phyloP scores from a whole-genome alignment of 2,797 vertebrate genomes.

The Myotis daubentonii region DNA sequence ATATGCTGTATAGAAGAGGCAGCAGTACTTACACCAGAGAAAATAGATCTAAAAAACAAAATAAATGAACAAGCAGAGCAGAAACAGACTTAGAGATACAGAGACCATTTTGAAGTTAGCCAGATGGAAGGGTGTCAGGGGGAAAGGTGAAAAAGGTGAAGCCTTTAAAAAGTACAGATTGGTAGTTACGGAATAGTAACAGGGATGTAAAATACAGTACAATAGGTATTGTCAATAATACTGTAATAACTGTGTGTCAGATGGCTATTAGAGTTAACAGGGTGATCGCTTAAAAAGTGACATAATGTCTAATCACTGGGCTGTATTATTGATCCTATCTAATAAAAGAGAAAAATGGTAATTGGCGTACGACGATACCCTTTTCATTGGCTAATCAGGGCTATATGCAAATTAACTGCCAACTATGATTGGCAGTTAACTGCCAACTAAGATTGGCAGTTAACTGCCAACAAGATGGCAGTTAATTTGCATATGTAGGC shows the following conservation, averaged over 20 bases:
- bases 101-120: not conserved
- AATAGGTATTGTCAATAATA: not conserved
- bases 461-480: too few species aligned
- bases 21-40: not conserved
- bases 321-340: not conserved
- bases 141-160: not conserved
- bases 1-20: not conserved
- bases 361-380: too few species aligned
- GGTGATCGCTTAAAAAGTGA: not conserved
- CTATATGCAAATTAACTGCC: too few species aligned
- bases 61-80: not conserved
- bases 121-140: not conserved
- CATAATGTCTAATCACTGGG: not conserved
- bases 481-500: too few species aligned
- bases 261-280: not conserved
- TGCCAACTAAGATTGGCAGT: too few species aligned
- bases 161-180: not conserved
- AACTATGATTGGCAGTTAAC: too few species aligned
- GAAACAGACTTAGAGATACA: not conserved
- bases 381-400: too few species aligned
- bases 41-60: not conserved
- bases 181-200: not conserved
- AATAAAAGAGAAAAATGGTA: too few species aligned
- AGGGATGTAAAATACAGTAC: not conserved
- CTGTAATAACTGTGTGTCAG: not conserved